Conservation (phyloP, 35 echinoderm and acorn worm genomes). For the Ophiothrix spiculata region DNA sequence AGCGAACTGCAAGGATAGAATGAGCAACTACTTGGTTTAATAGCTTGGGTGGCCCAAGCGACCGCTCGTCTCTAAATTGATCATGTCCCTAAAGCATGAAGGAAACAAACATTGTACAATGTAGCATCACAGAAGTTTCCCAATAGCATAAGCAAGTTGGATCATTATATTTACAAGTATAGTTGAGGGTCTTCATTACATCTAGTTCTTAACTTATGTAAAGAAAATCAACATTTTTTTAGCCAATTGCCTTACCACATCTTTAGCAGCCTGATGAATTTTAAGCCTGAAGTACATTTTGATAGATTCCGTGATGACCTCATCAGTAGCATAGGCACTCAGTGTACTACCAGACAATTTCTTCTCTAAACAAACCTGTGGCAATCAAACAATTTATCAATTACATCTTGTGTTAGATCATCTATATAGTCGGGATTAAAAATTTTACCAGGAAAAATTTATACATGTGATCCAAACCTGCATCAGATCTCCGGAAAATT, state of each 20-base stretch:
- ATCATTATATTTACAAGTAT: background rate
- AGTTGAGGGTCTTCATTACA: background rate
- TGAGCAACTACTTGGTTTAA: too few species aligned
- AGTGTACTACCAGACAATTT: conserved; percentile 37
- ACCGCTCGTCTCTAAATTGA: too few species aligned
- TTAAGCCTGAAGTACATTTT: conserved; percentile 46
- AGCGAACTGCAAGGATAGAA: background rate
- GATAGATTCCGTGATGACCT: conserved; percentile 46
- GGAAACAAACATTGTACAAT: background rate
- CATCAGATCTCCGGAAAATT: too few species aligned
- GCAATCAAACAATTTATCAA: background rate
- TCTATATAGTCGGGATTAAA: background rate
- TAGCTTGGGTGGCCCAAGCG: too few species aligned
- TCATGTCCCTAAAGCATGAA: background rate
- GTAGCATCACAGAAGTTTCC: background rate
- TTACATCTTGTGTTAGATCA: background rate
- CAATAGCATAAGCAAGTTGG: background rate
- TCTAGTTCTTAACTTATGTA: background rate
- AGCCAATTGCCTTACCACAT: background rate
- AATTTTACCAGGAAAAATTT: too few species aligned
- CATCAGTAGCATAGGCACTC: conserved; percentile 55
- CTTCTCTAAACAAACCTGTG: conserved; percentile 60
- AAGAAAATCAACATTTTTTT: background rate
- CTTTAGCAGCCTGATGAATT: conserved; percentile 47
- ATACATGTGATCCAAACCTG: too few species aligned